Base-by-base conservation (phyloP, 2,113 vertebrate genomes). In the Dicaeum eximium region DNA sequence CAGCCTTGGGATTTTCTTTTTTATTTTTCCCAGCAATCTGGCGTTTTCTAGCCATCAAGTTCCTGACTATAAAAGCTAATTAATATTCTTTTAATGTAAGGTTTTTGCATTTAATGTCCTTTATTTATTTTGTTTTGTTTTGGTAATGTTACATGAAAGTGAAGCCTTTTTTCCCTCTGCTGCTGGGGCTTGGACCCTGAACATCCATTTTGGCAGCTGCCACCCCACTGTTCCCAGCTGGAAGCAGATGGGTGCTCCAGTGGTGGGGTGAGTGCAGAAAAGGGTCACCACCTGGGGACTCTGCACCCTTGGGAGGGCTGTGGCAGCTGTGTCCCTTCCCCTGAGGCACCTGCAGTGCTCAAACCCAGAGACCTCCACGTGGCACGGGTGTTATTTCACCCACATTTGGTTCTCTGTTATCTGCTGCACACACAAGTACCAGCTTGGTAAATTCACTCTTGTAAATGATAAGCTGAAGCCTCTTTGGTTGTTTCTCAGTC, bases 371-470 rank as follows among this genome's bases (percentile, higher is more conserved):
- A 85, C 65, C 92, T 80, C 78, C 51, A 54, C 47, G 18, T 0
- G 7, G 71, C 51, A 9, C 91, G 95, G 94, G 94, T 92, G 97
- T 91, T 45, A 66, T 94, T 97, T 95, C 88, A 60, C 91, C 75
- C 57, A 47, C 79, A 69, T 95, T 96, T 92, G 71, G 86, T 97
- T 97, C 54, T 48, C 57, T 97, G 91, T 97, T 91, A 93, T 93
- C 96, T 97, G 95, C 81, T 95, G 80, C n/a, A 47, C 91, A 87
- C 84, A 83, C 88, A 97, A 90, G 93, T 87, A 97, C 91, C 96
- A 94, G 82, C 93, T 92, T 30, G 47, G 64, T 92, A 95, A 83
- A 96, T 94, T 95, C 82, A 13, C 87, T 96, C 69, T 85, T 93
- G 73, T 83, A 95, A 94, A 60, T 62, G 88, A 95, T 91, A 91